phyloP scores from a whole-genome alignment of 2,113 vertebrate species.

The Cyanoramphus novaezelandiae region DNA sequence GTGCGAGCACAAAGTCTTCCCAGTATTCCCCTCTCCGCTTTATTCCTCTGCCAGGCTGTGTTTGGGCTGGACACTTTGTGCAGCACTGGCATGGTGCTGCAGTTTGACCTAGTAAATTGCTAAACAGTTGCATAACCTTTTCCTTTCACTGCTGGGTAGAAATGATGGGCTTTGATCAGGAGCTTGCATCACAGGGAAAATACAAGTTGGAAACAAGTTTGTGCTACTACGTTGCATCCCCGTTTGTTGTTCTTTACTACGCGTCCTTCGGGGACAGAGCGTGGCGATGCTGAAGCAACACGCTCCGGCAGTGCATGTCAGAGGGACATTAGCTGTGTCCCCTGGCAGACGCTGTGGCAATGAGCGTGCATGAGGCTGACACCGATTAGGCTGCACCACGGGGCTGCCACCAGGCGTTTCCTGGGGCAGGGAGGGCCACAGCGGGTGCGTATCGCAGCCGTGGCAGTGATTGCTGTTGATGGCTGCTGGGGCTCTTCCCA shows the following conservation, averaged over 20 bases:
- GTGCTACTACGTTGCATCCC: neutral
- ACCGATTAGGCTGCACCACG: neutral
- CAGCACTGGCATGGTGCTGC: conserved; percentile 8
- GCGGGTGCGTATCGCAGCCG: neutral
- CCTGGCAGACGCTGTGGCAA: neutral
- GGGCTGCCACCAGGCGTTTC: neutral
- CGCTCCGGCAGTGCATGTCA: rapidly evolving
- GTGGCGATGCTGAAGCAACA: neutral
- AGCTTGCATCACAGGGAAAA: neutral
- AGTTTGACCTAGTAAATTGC: neutral
- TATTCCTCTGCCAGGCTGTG: neutral
- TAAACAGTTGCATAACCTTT: conserved; percentile 28
- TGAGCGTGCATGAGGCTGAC: neutral
- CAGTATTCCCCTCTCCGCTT: neutral
- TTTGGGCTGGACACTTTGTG: conserved; percentile 33
- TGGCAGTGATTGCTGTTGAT: neutral
- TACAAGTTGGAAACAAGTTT: neutral
- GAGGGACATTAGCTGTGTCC: neutral
- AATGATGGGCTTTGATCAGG: neutral
- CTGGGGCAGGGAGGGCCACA: neutral
- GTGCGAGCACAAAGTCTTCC: neutral
- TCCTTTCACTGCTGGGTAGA: neutral
- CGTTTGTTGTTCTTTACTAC: neutral
- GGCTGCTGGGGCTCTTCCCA: conserved; percentile 48
- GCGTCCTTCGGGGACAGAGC: neutral